These are phyloP conservation scores for Felis catus DNA, from an alignment of 2,113 vertebrate genomes.

Conservation along the genomic window F.catus_Fca126_mat1.0 CM031428.1:37896501-37897000, in stretches of 20 bases:
- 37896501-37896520: neutral
- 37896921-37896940: neutral
- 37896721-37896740: slow-evolving; percentile 3
- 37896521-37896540: neutral
- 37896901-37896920: neutral
- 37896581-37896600: neutral
- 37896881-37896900: neutral
- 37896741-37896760: neutral
- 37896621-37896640: neutral
- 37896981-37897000: fast-evolving
- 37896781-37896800: too few relatives aligned
- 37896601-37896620: neutral
- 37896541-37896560: neutral
- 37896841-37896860: neutral
- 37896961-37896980: neutral
- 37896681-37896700: neutral
- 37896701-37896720: neutral
- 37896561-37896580: too few relatives aligned
- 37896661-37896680: slow-evolving; percentile 51
- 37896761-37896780: neutral
- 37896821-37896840: neutral
- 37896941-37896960: neutral
- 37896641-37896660: neutral
- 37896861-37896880: neutral
- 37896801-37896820: neutral